phyloP scores from a whole-genome alignment of 2,888 invertebrate species.

The Ichneumon xanthorius region DNA sequence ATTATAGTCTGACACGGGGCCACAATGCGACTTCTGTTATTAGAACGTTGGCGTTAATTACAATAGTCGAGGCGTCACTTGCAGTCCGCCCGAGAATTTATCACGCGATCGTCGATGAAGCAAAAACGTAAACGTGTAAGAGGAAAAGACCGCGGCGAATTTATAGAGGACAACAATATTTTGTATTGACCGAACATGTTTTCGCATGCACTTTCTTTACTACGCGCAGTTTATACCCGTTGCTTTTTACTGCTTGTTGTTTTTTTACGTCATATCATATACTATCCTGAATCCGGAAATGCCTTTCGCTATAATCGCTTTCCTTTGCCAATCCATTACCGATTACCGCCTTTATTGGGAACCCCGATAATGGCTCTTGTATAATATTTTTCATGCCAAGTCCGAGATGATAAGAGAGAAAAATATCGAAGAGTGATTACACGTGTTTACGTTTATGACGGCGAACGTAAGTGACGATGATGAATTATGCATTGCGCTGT shows the following conservation, averaged over 20 bases:
- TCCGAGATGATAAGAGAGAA: neutral
- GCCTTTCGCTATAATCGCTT: neutral
- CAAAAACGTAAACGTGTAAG: neutral
- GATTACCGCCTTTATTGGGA: neutral
- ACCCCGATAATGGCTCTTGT: neutral
- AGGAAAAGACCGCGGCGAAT: neutral
- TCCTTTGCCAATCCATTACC: neutral
- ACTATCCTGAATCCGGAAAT: neutral
- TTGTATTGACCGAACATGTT: neutral
- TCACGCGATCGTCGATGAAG: slow-evolving; percentile 26
- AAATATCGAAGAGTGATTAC: neutral
- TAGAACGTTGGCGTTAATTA: slow-evolving; percentile 44
- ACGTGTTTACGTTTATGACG: neutral
- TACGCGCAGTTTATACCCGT: neutral
- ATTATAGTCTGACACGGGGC: slow-evolving; percentile 22
- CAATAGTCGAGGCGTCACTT: slow-evolving; percentile 22
- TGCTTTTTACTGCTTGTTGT: neutral
- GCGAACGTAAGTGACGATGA: neutral
- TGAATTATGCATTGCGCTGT: neutral
- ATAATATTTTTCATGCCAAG: neutral
- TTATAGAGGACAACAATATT: neutral
- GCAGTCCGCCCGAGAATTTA: neutral
- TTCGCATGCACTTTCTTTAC: neutral
- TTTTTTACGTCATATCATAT: neutral
- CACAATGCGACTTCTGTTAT: slow-evolving; percentile 31